Conservation (phyloP, 2,797 vertebrate genomes). For the Neomorphus geoffroyi region DNA sequence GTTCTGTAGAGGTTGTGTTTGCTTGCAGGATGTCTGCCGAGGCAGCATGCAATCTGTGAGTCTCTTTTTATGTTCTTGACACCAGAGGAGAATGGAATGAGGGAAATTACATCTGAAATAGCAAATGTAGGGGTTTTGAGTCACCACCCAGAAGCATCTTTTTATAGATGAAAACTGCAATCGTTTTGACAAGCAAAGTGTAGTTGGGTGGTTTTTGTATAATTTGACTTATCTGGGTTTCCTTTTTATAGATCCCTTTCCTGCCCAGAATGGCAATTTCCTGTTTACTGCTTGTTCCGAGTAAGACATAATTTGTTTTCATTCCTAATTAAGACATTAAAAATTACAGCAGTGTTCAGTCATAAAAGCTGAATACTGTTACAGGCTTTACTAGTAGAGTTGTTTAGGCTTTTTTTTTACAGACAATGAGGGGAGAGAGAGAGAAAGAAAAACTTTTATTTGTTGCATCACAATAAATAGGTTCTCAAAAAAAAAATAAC, state of each 20-base stretch:
- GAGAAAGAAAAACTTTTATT: neutral
- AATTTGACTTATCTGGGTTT: slow-evolving; percentile 54
- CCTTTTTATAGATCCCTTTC: slow-evolving; percentile 54
- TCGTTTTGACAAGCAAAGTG: slow-evolving; percentile 58
- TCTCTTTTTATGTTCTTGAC: slow-evolving; percentile 49
- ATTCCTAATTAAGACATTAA: slow-evolving; percentile 6
- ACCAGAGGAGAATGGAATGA: slow-evolving; percentile 48
- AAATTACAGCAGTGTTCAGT: neutral
- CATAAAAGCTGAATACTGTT: neutral
- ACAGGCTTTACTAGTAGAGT: neutral
- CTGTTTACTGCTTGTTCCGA: slow-evolving; percentile 32
- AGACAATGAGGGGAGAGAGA: neutral
- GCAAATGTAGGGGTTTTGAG: slow-evolving; percentile 61
- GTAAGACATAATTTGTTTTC: slow-evolving; percentile 30
- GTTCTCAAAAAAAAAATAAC: slow-evolving; percentile 55
- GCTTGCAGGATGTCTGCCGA: neutral
- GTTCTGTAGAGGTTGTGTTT: slow-evolving; percentile 14
- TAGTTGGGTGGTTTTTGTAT: neutral
- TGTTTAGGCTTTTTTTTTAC: neutral
- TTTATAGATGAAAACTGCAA: slow-evolving; percentile 62
- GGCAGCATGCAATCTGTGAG: neutral
- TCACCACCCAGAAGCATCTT: slow-evolving; percentile 66
- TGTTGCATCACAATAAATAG: neutral
- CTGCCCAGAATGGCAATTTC: neutral
- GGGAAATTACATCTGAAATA: slow-evolving; percentile 59